These are phyloP conservation scores for Drosophila elegans DNA, from an alignment of 1,140 invertebrate species.

Conservation along the genomic window DNA sequence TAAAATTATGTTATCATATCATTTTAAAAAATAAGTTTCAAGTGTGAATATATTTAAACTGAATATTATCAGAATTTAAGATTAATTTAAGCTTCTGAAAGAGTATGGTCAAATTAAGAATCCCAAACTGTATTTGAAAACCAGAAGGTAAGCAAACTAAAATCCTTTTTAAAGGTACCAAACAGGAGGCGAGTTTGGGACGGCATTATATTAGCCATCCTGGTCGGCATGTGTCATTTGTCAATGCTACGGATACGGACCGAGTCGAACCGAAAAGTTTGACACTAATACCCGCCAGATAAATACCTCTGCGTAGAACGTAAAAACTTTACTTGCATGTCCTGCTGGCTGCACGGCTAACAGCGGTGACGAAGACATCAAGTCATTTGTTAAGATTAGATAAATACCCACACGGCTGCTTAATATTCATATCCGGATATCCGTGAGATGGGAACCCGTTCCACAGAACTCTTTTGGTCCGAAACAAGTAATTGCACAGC, in stretches of 20 bases:
- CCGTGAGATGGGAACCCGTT: constrained; percentile 17
- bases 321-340: constrained; percentile 45
- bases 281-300: constrained; percentile 42
- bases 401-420: constrained; percentile 51
- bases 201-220: constrained; percentile 2
- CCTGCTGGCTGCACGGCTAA: constrained; percentile 20
- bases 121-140: too few relatives aligned
- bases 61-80: too few relatives aligned
- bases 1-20: too few relatives aligned
- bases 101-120: too few relatives aligned
- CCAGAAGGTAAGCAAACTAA: too few relatives aligned
- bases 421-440: constrained; percentile 63
- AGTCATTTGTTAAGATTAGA: constrained; percentile 70
- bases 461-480: not conserved
- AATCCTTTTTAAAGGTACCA: not conserved
- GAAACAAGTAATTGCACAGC: constrained; percentile 12
- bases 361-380: constrained; percentile 37
- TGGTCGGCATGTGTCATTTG: constrained; percentile 20
- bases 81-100: too few relatives aligned
- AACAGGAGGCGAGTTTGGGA: constrained; percentile 2
- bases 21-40: too few relatives aligned
- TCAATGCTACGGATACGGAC: constrained; percentile 9
- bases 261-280: constrained; percentile 16
- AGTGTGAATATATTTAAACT: too few relatives aligned
- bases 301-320: constrained; percentile 39